These are phyloP conservation scores for Microdon myrmicae DNA, from an alignment of 2,888 invertebrate species.

Conservation along the genomic window DNA sequence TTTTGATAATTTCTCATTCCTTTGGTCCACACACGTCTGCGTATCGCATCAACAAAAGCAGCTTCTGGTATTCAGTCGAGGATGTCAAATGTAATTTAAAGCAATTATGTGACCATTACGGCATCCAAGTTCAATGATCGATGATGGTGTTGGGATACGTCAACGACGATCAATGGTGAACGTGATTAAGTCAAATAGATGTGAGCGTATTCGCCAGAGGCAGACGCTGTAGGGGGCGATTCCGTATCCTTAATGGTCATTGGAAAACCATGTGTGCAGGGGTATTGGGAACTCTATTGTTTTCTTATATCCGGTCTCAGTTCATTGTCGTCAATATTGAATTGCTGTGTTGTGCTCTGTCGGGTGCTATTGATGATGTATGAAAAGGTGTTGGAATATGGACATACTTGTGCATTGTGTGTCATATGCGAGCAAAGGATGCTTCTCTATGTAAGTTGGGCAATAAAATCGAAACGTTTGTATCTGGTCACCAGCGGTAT, in stretches of 20 bases:
- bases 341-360: conserved; percentile 14
- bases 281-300: conserved; percentile 15
- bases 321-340: conserved; percentile 16
- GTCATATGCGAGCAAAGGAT: too few species aligned
- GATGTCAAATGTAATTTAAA: conserved; percentile 40
- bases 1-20: conserved; percentile 32
- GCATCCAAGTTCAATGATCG: conserved; percentile 35
- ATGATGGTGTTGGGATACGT: conserved; percentile 38
- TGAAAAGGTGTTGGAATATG: too few species aligned
- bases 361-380: too few species aligned
- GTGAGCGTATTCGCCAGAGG: conserved; percentile 15
- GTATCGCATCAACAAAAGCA: conserved; percentile 25
- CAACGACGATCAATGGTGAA: conserved; percentile 32
- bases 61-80: conserved; percentile 12
- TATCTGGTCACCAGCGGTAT: too few species aligned
- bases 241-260: too few species aligned
- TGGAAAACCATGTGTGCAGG: conserved; percentile 16
- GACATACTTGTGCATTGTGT: too few species aligned
- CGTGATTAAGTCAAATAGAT: conserved; percentile 44
- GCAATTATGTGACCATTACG: conserved; percentile 42
- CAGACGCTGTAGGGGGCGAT: too few species aligned
- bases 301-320: conserved; percentile 22
- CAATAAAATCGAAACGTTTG: too few species aligned
- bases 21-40: conserved; percentile 31
- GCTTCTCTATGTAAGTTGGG: too few species aligned